Evolutionary conservation across 1,140 invertebrate species (phyloP).

Genomic region (Atta cephalotes): DNA sequence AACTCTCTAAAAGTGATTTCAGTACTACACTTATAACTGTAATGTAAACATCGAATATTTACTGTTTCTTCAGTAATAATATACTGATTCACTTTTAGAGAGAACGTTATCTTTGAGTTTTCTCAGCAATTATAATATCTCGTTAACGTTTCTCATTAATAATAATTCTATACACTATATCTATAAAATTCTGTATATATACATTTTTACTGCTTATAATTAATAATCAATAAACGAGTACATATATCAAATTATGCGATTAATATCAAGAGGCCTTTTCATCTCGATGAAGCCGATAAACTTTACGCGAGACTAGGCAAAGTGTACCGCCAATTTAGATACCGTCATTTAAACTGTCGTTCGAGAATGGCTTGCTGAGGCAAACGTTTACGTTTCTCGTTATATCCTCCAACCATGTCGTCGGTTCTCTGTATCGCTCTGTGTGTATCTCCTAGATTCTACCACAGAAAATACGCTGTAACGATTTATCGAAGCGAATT

Average conservation of each 20-base stretch:
- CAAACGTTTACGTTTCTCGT: slow-evolving; percentile 74
- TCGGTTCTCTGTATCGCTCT: slow-evolving; percentile 33
- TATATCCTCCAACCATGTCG: slow-evolving; percentile 48
- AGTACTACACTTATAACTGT: too few species aligned
- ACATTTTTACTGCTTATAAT: background rate
- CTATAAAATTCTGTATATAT: background rate
- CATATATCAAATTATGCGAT: slow-evolving; percentile 2
- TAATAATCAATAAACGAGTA: background rate
- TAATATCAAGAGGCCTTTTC: slow-evolving; percentile 4
- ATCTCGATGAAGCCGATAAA: slow-evolving; percentile 51
- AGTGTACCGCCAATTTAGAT: slow-evolving; percentile 51
- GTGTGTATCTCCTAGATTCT: slow-evolving; percentile 19
- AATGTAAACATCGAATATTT: too few species aligned
- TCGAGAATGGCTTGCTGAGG: slow-evolving; percentile 58
- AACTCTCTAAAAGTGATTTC: too few species aligned
- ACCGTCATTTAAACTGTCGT: slow-evolving; percentile 53
- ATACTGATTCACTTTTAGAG: too few species aligned
- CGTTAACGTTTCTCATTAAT: background rate
- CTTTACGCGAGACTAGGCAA: slow-evolving; percentile 52
- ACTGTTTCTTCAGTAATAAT: too few species aligned
- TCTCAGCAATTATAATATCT: background rate
- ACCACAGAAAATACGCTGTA: slow-evolving; percentile 77
- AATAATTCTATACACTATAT: background rate
- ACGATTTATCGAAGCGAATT: slow-evolving; percentile 80
- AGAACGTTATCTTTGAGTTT: background rate